Evolutionary conservation across 2,797 vertebrate species (phyloP), one percentile per base, ranked within the genome.

Genomic region (Masticophis lateralis): DNA sequence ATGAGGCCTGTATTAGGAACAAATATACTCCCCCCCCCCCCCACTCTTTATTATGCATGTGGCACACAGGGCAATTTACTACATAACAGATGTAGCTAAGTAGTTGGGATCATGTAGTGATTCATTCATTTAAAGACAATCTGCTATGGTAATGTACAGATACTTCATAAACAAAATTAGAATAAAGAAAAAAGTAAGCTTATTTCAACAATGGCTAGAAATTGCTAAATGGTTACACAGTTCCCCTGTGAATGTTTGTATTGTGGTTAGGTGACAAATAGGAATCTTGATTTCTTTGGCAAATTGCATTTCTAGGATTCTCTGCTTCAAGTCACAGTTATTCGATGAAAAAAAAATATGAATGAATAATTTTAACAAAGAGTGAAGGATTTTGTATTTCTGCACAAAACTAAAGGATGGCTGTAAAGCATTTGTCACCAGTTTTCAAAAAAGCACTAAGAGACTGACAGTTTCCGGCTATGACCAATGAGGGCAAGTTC

Each of bases 121-220:
- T 97, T 98, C 97, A 97, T 97, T 97, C 96, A 97, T 97, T 97
- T 97, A 96, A 96, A 97, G 94, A 97, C 93, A 97, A 96, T 97
- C 97, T 97, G 97, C 95, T 97, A 94, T 94, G 96, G 91, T 91
- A 96, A 94, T 86, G 59, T 51, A 95, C 57, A 93, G 93, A 63
- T 89, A 88, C 27, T 96, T 96, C 96, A 93, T 94, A 13, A 12
- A 55, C 60, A 90, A 92, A 63, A 92, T 18, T 60, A 53, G 60
- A 61, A 83, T 27, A 53, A 83, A 89, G 6, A 32, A 89, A 93
- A 32, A 60, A 83, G 47, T 63, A 53, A 87, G 32, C 47, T 56
- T 51, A 69, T 92, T 59, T 28, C 66, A 59, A 16, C 28, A 28
- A 13, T 87, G 63, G 20, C 47, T 69, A 57, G 59, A 79, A 79